phyloP scores from a whole-genome alignment of 2,888 invertebrate genomes.

The Erebia ligea region DNA sequence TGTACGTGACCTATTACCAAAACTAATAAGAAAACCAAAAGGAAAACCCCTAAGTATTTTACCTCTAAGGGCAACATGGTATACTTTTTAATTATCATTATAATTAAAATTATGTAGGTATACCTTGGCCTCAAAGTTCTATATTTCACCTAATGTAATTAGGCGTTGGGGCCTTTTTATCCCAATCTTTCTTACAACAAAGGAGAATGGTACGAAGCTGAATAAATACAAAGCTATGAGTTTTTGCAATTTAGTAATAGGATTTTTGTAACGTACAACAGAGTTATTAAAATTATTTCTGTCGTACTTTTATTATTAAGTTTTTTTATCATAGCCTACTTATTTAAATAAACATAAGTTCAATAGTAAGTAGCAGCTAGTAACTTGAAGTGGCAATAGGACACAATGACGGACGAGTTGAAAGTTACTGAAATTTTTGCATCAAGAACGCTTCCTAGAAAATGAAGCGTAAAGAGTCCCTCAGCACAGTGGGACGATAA shows the following conservation, averaged over 20 bases:
- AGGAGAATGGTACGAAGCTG: constrained; percentile 6
- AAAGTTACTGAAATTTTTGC: no score
- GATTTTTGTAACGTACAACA: neutral
- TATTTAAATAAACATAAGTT: no score
- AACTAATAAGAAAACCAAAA: constrained; percentile 11
- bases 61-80: neutral
- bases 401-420: no score
- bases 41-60: neutral
- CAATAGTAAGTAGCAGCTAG: no score
- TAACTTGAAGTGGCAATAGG: no score
- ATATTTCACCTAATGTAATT: constrained; percentile 27
- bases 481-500: no score
- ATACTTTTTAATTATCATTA: neutral
- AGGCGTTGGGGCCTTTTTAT: constrained; percentile 13
- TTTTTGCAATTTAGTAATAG: constrained; percentile 16
- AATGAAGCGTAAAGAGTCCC: no score
- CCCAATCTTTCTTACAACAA: constrained; percentile 1
- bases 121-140: constrained; percentile 12
- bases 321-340: no score
- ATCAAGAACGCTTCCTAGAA: no score
- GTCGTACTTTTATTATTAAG: no score
- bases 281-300: neutral
- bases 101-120: no score
- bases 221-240: constrained; percentile 9
- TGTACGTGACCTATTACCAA: constrained; percentile 17